Conservation (phyloP, 2,888 invertebrate genomes). For the Polydrusus tereticollis region DNA sequence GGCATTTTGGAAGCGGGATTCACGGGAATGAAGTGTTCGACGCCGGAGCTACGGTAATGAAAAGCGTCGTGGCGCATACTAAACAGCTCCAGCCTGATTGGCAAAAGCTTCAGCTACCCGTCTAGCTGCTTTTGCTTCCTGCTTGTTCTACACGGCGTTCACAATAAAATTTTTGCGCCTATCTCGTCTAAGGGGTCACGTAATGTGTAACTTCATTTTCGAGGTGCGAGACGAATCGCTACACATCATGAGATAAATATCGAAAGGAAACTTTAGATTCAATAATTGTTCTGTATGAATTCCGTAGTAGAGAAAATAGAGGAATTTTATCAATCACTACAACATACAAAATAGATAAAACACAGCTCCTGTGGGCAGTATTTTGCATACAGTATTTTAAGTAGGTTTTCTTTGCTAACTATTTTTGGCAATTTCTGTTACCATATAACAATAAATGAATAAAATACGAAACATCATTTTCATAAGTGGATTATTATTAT, state of each 20-base stretch:
- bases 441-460: too few relatives aligned
- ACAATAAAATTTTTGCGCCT: conserved; percentile 43
- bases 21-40: conserved; percentile 62
- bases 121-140: conserved; percentile 44
- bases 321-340: too few relatives aligned
- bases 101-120: conserved; percentile 48
- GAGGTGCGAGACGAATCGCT: conserved; percentile 10
- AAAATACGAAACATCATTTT: too few relatives aligned
- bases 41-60: conserved; percentile 71
- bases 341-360: too few relatives aligned
- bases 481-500: too few relatives aligned
- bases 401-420: too few relatives aligned
- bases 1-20: conserved; percentile 53
- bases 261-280: neutral
- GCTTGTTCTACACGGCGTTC: conserved; percentile 44
- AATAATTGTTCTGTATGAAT: neutral
- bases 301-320: too few relatives aligned
- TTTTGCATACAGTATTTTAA: too few relatives aligned
- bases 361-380: too few relatives aligned
- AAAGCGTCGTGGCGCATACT: conserved; percentile 74
- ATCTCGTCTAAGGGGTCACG: conserved; percentile 30
- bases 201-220: conserved; percentile 39
- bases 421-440: too few relatives aligned
- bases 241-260: conserved; percentile 11
- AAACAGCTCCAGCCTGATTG: conserved; percentile 65